Evolutionary conservation across 2,797 vertebrate species (phyloP).

Genomic region (Melopsittacus undulatus): DNA sequence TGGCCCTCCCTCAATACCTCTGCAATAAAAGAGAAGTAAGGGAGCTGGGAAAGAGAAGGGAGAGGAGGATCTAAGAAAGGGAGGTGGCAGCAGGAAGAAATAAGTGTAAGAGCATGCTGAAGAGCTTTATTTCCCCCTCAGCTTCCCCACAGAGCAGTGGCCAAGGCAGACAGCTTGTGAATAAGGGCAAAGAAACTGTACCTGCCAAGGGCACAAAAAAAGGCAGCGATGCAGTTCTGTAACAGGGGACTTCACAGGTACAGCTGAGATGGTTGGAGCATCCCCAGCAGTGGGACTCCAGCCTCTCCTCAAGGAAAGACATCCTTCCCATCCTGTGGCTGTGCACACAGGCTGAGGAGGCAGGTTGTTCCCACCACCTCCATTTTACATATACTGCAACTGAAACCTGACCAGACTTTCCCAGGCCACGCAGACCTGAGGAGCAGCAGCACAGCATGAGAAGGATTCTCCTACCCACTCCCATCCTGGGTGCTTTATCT

Average conservation of each 20-base stretch:
- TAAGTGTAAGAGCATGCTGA: accelerated
- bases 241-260: not conserved
- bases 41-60: not conserved
- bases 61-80: not conserved
- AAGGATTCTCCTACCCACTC: not conserved
- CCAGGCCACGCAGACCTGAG: not conserved
- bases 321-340: not conserved
- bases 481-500: not conserved
- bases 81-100: not conserved
- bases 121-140: not conserved
- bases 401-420: not conserved
- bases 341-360: not conserved
- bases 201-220: not conserved
- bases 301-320: not conserved
- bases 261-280: not conserved
- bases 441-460: not conserved
- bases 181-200: not conserved
- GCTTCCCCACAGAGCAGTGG: not conserved
- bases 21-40: not conserved
- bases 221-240: not conserved
- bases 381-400: not conserved
- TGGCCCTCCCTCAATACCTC: not conserved
- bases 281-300: not conserved
- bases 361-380: not conserved
- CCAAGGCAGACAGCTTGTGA: not conserved